A percentile compares a stretch with the other conserved stretches of the same genome.
Evolutionary conservation across 2,888 invertebrate genomes (phyloP).

Genomic region (Eutolmus rufibarbis): DNA sequence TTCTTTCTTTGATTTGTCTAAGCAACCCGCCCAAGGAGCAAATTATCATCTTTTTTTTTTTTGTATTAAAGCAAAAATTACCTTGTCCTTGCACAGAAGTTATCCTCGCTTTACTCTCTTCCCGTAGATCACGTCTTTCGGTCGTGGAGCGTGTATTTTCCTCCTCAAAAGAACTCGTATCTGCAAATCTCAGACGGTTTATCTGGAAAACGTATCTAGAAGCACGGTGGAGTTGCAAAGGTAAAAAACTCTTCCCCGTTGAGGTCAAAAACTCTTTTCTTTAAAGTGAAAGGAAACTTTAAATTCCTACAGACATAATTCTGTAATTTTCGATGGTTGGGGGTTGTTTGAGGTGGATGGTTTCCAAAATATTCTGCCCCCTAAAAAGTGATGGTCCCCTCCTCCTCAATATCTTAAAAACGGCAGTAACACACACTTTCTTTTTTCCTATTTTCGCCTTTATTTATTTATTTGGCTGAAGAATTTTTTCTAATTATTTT

Average conservation of each 20-base stretch:
- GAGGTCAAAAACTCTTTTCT: not conserved
- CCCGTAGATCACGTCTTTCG: not conserved
- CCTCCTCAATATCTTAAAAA: not conserved
- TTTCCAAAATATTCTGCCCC: not conserved
- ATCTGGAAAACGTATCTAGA: not conserved
- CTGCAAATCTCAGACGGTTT: not conserved
- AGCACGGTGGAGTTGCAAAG: not conserved
- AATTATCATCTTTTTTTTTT: not conserved
- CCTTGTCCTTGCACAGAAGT: constrained; percentile 10
- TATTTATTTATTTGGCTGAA: not conserved
- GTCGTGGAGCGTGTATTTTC: not conserved
- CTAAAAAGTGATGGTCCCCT: not conserved
- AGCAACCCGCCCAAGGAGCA: not conserved
- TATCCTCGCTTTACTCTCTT: not conserved
- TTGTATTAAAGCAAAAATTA: not conserved
- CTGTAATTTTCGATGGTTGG: not conserved
- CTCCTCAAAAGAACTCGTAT: not conserved
- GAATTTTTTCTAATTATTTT: not conserved
- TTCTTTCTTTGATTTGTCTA: not conserved
- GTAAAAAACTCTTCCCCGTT: not conserved
- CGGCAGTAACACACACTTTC: not conserved
- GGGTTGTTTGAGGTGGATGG: not conserved
- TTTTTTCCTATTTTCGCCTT: not conserved
- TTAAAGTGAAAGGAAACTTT: not conserved
- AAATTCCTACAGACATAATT: not conserved